phyloP scores from a whole-genome alignment of 2,113 vertebrate genomes.

The Ahaetulla prasina region DNA sequence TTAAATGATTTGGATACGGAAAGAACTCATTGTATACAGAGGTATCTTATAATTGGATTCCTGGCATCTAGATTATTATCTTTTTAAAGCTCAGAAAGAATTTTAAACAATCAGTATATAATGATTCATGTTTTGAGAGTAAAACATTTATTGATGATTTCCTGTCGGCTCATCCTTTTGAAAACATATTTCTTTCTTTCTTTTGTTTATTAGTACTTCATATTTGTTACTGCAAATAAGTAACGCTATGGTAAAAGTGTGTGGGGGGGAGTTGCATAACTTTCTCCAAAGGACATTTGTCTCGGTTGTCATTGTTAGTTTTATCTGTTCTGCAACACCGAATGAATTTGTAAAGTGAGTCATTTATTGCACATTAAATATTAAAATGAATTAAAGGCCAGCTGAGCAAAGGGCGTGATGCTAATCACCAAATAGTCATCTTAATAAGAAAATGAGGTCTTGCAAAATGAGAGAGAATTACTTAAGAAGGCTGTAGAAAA shows the following conservation, averaged over 20 bases:
- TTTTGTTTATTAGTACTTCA: neutral
- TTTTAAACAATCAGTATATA: neutral
- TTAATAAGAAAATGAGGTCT: neutral
- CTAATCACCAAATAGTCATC: constrained; percentile 8
- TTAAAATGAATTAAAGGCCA: constrained; percentile 6
- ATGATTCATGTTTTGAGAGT: neutral
- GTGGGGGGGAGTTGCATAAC: neutral
- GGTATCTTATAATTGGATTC: neutral
- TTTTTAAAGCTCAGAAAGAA: neutral
- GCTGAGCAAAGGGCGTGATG: neutral
- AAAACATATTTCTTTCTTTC: neutral
- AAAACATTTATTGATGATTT: neutral
- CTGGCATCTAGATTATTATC: neutral
- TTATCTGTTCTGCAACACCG: neutral
- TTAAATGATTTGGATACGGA: neutral
- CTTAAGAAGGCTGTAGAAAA: neutral
- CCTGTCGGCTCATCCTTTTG: neutral
- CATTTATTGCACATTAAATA: constrained; percentile 10
- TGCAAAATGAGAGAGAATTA: neutral
- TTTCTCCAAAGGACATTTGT: neutral
- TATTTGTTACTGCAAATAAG: neutral
- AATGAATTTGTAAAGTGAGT: neutral
- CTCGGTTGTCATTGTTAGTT: neutral
- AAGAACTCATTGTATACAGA: neutral
- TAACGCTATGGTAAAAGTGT: neutral